Evolutionary conservation across 64 coral and sea anemone species (phyloP), one percentile per base, ranked within the genome.

Genomic region (Porites australiensis): DNA sequence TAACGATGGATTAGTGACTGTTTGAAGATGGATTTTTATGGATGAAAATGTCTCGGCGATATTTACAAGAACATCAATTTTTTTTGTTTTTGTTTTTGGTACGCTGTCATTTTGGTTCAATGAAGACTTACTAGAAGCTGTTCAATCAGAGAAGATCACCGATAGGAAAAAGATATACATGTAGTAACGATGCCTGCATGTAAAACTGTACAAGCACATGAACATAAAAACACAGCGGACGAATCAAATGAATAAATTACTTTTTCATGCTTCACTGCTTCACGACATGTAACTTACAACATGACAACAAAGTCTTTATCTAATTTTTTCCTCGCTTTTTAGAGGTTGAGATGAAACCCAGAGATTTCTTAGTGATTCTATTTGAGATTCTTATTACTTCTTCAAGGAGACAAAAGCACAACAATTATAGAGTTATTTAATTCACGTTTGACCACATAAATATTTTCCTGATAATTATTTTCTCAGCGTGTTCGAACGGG

Each of bases 1-100:
- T 71, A 22, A 16, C 16, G 16, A 16, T 82, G 61, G 61, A 84
- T 84, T 84, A 84, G 81, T 48, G 37, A 5, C 5, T 68, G 61
- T 84, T 50, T 66, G 62, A 51, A 46, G 19, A 80, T 50, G 81
- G 46, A 84, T 68, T 84, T 51, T 8, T 37, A 37, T 37, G 27
- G 62, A 84, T 22, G 7, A 21, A 84, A 65, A 50, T 51, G 47
- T 50, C 16, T 52, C 73, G 45, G 53, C 62, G 64, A 84, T 84
- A 84, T 68, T 84, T 68, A 51, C 54, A 57, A 37, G 27, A 37
- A 37, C 27, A 1, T 37, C 27, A 37, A 37, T 37, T 37, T 37
- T 37, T 37, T 37, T 37, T 37, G 27, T 37, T 37, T 0, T 0
- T 37, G 27, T 37, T 37, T 37, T 37, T 37, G 27, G 27, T 37